Evolutionary conservation across 2,113 vertebrate species (phyloP), one percentile per base, ranked within the genome.

Genomic region (Bujurquina vittata): DNA sequence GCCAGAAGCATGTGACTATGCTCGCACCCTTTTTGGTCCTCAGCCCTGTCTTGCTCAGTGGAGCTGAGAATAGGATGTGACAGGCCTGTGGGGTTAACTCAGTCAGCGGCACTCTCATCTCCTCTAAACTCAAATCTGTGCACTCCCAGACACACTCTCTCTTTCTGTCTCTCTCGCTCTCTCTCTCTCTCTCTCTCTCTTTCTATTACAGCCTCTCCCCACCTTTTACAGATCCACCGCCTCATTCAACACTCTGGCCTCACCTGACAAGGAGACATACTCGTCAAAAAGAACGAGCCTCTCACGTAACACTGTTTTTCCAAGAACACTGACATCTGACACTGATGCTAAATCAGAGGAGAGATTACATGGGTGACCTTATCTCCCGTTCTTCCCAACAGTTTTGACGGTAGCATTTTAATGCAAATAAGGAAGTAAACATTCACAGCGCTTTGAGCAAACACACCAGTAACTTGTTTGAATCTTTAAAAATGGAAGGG

Each of bases 41-140:
- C 77, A 43, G 85, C 86, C 84, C 81, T 35, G 87, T 90, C 81
- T 83, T 94, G 94, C 89, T 95, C 94, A 94, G 87, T 91, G 93
- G 93, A 93, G 93, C 94, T 69, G 86, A 94, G 93, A 95, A 95
- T 93, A 86, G 88, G 91, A 95, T 91, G 80, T 93, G 94, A 95
- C 95, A 92, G 83, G 91, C 92, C 93, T 92, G 87, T 86, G 87
- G 92, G 95, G 94, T 93, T 94, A 93, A 92, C 87, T 83, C 93
- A 88, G 94, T 92, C 92, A 90, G 89, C 73, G 82, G 86, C 54
- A 74, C 87, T 65, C 81, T 86, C 80, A 77, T 92, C 80, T 93
- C 89, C 86, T 91, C 88, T 77, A 86, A 89, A 91, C 85, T 88
- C 59, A 90, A 84, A 87, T 83, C 88, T 80, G 77, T 65, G 69